These are phyloP conservation scores for Sepioteuthis lessoniana DNA, from an alignment of 2,888 invertebrate genomes.

Conservation along the genomic window DNA sequence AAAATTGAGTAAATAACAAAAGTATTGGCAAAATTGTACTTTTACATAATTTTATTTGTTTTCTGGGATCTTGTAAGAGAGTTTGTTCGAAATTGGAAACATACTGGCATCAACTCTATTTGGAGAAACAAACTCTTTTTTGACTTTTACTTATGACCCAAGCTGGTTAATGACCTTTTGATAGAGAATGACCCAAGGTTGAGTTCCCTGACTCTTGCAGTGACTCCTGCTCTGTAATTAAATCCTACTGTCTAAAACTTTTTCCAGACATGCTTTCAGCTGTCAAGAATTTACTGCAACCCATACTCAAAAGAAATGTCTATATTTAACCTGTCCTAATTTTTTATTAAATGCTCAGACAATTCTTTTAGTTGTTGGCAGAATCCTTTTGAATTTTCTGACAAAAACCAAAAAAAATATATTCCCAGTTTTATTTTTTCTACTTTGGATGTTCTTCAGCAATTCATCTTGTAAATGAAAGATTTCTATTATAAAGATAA, in stretches of 20 bases:
- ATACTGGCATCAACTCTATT: not conserved
- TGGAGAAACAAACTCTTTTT: not conserved
- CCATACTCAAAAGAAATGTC: not conserved
- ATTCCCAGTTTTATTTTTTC: too few relatives aligned
- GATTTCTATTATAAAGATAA: too few relatives aligned
- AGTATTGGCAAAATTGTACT: too few relatives aligned
- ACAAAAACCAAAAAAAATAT: too few relatives aligned
- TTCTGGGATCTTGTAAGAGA: too few relatives aligned
- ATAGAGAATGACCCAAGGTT: not conserved
- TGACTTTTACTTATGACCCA: not conserved
- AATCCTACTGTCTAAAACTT: not conserved
- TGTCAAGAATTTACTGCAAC: not conserved
- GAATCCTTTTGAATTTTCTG: too few relatives aligned
- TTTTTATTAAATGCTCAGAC: not conserved
- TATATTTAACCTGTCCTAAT: not conserved
- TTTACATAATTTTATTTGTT: too few relatives aligned
- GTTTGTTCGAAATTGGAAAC: not conserved
- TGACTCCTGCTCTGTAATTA: not conserved
- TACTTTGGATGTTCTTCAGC: too few relatives aligned
- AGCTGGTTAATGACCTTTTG: not conserved
- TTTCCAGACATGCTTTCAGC: constrained; percentile 4
- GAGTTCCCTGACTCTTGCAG: not conserved
- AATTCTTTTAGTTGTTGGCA: too few relatives aligned
- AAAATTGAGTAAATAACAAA: too few relatives aligned
- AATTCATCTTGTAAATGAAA: too few relatives aligned